Percentiles rank a stretch among this genome's conserved stretches.
These are phyloP conservation scores for Egretta garzetta DNA, from an alignment of 2,113 vertebrate species.

Conservation along the genomic window DNA sequence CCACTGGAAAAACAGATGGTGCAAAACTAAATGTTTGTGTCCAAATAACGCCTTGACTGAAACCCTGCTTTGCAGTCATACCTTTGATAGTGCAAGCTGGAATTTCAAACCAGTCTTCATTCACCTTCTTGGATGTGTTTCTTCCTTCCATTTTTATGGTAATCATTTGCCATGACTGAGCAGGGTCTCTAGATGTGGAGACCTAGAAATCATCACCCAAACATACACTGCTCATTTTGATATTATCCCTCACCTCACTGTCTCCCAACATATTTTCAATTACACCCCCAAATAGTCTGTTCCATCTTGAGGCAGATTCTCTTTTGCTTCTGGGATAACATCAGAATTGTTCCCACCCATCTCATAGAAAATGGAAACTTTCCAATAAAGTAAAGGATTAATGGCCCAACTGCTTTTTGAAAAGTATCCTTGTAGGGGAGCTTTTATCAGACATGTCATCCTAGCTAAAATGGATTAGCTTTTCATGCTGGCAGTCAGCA, in stretches of 20 bases:
- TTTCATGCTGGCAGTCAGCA: background rate
- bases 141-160: background rate
- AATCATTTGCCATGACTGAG: background rate
- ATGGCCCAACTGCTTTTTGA: background rate
- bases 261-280: background rate
- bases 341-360: background rate
- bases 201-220: background rate
- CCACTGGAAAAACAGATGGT: background rate
- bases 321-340: background rate
- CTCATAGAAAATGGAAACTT: background rate
- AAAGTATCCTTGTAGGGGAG: background rate
- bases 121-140: background rate
- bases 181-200: background rate
- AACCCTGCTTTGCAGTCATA: background rate
- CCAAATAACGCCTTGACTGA: background rate
- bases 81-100: background rate
- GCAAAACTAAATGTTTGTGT: background rate
- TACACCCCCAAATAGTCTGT: background rate
- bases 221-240: background rate
- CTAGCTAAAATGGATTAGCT: background rate
- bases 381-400: background rate
- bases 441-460: background rate
- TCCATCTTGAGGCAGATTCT: background rate
- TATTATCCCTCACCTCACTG: background rate
- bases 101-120: background rate